A percentile compares a stretch with the other conserved stretches of the same genome.
These are phyloP conservation scores for Smutsia gigantea DNA, from an alignment of 2,797 vertebrate species.

Conservation along the genomic window DNA sequence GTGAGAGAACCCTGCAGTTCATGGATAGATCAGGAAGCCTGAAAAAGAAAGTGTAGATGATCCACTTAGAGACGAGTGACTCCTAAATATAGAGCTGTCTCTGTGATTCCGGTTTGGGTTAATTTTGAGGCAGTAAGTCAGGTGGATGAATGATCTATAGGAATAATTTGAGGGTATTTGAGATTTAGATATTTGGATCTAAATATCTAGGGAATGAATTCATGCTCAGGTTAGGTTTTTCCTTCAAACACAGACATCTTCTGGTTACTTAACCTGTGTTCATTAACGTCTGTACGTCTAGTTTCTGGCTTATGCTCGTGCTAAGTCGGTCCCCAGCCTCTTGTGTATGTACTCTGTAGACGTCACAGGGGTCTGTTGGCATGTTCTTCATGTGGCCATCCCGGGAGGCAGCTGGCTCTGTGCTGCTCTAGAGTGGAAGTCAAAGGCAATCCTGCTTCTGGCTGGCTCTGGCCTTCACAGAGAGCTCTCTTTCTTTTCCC, in stretches of 20 bases:
- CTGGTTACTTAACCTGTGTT: neutral
- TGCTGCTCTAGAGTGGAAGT: accelerated
- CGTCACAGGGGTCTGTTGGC: accelerated
- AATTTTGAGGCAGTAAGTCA: neutral
- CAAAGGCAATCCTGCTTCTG: neutral
- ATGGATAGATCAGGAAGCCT: neutral
- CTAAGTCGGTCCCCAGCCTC: accelerated
- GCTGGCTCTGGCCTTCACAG: neutral
- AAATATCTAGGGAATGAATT: neutral
- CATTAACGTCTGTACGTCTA: neutral
- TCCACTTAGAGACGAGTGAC: neutral
- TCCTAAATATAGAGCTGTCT: slow-evolving; percentile 20
- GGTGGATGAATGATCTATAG: neutral
- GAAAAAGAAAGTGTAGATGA: neutral
- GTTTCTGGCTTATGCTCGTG: accelerated
- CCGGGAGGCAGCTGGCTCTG: neutral
- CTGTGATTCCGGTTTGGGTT: neutral
- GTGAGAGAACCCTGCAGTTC: neutral
- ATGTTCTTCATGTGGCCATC: accelerated
- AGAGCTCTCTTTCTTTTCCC: neutral
- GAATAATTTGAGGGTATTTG: neutral
- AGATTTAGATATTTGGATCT: neutral
- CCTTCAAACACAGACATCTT: accelerated
- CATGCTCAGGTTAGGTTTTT: neutral
- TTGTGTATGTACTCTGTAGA: no score